These are phyloP conservation scores for Halictus quadricinctus DNA, from an alignment of 2,888 invertebrate genomes.

Conservation along the genomic window DNA sequence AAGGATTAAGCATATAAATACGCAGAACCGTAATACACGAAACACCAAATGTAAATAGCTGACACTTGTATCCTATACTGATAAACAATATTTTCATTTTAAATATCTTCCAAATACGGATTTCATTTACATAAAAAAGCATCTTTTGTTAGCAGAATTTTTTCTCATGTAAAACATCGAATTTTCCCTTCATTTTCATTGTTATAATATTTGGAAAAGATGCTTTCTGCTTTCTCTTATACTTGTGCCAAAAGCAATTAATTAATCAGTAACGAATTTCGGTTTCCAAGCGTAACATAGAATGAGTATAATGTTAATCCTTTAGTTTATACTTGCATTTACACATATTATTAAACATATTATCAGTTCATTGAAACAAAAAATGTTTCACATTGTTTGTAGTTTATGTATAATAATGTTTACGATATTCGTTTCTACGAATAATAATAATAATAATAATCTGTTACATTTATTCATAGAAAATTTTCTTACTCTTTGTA, in stretches of 20 bases:
- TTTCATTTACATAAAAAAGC: constrained; percentile 31
- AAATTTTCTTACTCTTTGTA: constrained; percentile 46
- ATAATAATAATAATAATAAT: constrained; percentile 34
- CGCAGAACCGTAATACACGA: constrained; percentile 43
- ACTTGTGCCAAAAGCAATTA: constrained; percentile 45
- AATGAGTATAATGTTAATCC: constrained; percentile 36
- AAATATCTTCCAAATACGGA: constrained; percentile 50
- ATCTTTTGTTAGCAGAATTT: constrained; percentile 19
- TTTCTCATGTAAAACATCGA: neutral
- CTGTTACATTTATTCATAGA: constrained; percentile 48
- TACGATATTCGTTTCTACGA: constrained; percentile 45
- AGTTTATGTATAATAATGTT: constrained; percentile 40
- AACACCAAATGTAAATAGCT: constrained; percentile 62
- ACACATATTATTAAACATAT: constrained; percentile 35
- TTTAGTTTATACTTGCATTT: constrained; percentile 42
- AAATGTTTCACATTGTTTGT: constrained; percentile 46
- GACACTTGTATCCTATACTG: constrained; percentile 54
- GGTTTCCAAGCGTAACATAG: constrained; percentile 33
- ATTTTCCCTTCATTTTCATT: constrained; percentile 16
- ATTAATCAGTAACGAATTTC: constrained; percentile 26
- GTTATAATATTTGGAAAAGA: constrained; percentile 7
- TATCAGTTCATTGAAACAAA: constrained; percentile 27
- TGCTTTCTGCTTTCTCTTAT: constrained; percentile 33
- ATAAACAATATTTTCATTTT: constrained; percentile 59
- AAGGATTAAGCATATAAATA: constrained; percentile 49